Evolutionary conservation across 1,140 invertebrate species (phyloP).

Genomic region (Camponotus pennsylvanicus): DNA sequence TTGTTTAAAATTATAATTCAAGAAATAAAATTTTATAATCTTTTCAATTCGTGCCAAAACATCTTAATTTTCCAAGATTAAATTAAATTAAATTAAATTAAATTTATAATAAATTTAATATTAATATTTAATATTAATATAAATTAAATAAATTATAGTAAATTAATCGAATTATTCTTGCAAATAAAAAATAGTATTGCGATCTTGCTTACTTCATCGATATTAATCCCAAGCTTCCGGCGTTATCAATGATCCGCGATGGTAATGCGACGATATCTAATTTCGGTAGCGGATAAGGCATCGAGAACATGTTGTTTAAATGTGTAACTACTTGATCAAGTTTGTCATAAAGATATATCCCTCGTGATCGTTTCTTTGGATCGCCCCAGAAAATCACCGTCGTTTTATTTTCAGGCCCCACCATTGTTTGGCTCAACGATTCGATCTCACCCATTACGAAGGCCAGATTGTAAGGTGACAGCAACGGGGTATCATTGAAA

Average conservation of each 20-base stretch:
- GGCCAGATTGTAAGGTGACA: constrained; percentile 90
- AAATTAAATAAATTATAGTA: no score
- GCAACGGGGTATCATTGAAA: constrained; percentile 87
- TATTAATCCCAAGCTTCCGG: constrained; percentile 85
- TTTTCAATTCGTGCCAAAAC: not conserved
- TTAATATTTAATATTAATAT: no score
- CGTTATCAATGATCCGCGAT: constrained; percentile 86
- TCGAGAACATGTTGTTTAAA: constrained; percentile 88
- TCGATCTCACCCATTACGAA: constrained; percentile 88
- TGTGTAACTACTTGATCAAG: constrained; percentile 86
- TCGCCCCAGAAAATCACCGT: constrained; percentile 87
- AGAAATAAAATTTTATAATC: constrained; percentile 14
- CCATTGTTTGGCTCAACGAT: constrained; percentile 37
- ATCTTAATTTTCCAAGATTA: not conserved
- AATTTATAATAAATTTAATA: no score
- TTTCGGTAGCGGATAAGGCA: constrained; percentile 87
- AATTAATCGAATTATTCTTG: not conserved
- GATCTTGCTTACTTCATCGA: constrained; percentile 82
- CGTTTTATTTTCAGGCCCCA: constrained; percentile 39
- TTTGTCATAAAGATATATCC: constrained; percentile 87
- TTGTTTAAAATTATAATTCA: not conserved
- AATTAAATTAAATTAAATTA: no score
- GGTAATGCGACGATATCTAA: constrained; percentile 90
- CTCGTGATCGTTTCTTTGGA: constrained; percentile 85
- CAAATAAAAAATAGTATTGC: not conserved